phyloP scores from a whole-genome alignment of 1,140 invertebrate genomes.

The Drosophila dunni region DNA sequence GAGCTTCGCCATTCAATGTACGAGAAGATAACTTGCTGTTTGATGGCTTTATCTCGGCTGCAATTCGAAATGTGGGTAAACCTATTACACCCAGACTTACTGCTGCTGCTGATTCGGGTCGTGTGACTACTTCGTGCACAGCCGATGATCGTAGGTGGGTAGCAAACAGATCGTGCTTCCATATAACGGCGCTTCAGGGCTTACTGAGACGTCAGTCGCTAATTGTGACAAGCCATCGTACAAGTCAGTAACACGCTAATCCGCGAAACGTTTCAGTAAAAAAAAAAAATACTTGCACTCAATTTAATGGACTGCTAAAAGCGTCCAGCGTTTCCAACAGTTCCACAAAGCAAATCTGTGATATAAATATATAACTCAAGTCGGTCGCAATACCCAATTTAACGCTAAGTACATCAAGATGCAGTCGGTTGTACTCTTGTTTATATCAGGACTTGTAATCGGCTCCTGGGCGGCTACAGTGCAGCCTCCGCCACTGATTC shows the following conservation, averaged over 20 bases:
- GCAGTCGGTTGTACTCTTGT: slow-evolving; percentile 41
- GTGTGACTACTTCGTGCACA: slow-evolving; percentile 41
- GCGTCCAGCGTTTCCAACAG: not conserved
- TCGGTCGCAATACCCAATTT: slow-evolving; percentile 8
- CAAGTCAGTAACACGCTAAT: slow-evolving; percentile 33
- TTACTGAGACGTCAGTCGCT: slow-evolving; percentile 60
- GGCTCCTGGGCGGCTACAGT: slow-evolving; percentile 52
- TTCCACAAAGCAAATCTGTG: slow-evolving; percentile 58
- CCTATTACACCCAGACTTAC: slow-evolving; percentile 39
- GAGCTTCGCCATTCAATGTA: slow-evolving; percentile 13
- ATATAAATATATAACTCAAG: slow-evolving; percentile 50
- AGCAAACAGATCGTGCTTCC: slow-evolving; percentile 36
- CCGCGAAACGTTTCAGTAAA: slow-evolving; percentile 29
- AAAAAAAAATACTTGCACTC: too few relatives aligned
- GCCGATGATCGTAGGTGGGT: slow-evolving; percentile 30
- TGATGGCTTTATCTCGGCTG: slow-evolving; percentile 64
- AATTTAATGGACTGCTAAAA: slow-evolving; percentile 56
- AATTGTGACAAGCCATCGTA: slow-evolving; percentile 53
- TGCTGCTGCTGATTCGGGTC: slow-evolving; percentile 21
- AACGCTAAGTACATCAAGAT: slow-evolving; percentile 14
- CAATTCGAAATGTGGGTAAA: slow-evolving; percentile 59
- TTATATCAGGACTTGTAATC: slow-evolving; percentile 25
- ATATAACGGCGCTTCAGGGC: slow-evolving; percentile 74
- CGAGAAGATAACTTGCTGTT: slow-evolving; percentile 25
- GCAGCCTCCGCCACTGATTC: slow-evolving; percentile 65